These are phyloP conservation scores for Eubasilissa splendida DNA, from an alignment of 2,888 invertebrate species.

Conservation along the genomic window DNA sequence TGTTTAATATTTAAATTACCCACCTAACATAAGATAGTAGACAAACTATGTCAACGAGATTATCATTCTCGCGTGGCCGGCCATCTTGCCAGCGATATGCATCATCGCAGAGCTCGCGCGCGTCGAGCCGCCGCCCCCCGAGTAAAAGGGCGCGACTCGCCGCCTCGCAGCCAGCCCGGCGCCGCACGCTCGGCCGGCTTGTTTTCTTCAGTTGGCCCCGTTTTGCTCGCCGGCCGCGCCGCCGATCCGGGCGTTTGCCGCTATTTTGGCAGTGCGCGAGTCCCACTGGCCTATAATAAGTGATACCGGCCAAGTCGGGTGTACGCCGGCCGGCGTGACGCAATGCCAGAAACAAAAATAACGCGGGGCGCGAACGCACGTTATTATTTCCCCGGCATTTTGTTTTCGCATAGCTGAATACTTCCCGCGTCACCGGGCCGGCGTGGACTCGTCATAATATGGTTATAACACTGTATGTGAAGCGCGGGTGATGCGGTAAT, in stretches of 20 bases:
- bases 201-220: not conserved
- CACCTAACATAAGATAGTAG: too few relatives aligned
- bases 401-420: conserved; percentile 5
- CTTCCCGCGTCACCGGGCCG: conserved; percentile 21
- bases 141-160: not conserved
- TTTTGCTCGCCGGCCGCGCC: not conserved
- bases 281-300: conserved; percentile 42
- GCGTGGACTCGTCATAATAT: conserved; percentile 22
- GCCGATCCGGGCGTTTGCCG: conserved; percentile 20
- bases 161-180: not conserved
- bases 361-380: conserved; percentile 18
- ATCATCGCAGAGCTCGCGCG: too few relatives aligned
- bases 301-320: conserved; percentile 25
- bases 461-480: conserved; percentile 36
- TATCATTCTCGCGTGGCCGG: too few relatives aligned
- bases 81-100: too few relatives aligned
- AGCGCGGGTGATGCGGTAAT: conserved; percentile 26
- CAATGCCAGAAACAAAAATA: conserved; percentile 42
- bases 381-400: conserved; percentile 13
- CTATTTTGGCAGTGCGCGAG: conserved; percentile 39
- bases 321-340: conserved; percentile 27
- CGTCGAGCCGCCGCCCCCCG: not conserved
- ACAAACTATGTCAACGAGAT: too few relatives aligned
- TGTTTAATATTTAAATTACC: too few relatives aligned
- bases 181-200: not conserved